phyloP scores from a whole-genome alignment of 2,113 vertebrate genomes.

The Xyrauchen texanus region DNA sequence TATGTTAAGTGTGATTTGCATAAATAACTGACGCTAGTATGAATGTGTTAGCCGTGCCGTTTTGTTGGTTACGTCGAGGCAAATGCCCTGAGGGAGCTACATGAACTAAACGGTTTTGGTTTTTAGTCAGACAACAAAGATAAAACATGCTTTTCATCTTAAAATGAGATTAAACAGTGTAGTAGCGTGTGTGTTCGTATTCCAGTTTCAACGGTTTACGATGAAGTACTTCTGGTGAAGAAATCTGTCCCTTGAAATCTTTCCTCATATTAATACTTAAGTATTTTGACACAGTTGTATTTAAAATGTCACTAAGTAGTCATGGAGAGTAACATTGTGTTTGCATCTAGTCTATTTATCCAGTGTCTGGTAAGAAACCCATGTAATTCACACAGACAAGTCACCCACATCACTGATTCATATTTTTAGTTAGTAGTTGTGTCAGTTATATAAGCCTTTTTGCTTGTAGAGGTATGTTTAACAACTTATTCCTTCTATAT shows the following conservation, averaged over 20 bases:
- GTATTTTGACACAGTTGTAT: neutral
- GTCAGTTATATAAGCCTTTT: constrained; percentile 9
- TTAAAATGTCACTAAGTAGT: neutral
- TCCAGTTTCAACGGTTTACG: neutral
- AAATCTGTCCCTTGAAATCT: neutral
- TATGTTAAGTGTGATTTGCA: neutral
- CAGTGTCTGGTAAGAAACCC: neutral
- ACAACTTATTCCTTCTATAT: neutral
- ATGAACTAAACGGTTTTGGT: neutral
- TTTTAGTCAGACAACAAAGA: neutral
- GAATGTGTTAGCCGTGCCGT: neutral
- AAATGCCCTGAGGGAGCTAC: neutral
- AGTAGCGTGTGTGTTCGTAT: neutral
- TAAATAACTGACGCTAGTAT: neutral
- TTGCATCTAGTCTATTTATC: neutral
- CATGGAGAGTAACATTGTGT: neutral
- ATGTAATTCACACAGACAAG: neutral
- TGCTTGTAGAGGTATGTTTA: neutral
- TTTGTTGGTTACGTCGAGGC: neutral
- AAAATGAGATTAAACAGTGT: neutral
- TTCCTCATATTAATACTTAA: neutral
- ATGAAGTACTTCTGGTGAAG: no score
- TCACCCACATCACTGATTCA: constrained; percentile 11
- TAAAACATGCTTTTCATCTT: neutral
- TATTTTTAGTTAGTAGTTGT: constrained; percentile 8